Evolutionary conservation across 2,888 invertebrate species (phyloP).

Genomic region (Hirtodrosophila trivittata): DNA sequence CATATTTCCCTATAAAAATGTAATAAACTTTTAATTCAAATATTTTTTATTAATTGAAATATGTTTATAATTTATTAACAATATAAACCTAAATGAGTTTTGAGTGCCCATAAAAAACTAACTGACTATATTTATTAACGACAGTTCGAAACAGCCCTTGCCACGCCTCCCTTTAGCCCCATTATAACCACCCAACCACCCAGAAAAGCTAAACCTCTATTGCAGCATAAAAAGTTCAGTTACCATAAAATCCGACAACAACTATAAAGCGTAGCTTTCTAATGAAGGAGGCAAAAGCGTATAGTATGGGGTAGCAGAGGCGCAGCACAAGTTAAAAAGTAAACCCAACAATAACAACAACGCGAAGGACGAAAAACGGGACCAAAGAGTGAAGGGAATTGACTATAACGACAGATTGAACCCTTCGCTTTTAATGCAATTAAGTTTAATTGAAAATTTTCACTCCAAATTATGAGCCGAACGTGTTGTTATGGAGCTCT

Average conservation of each 20-base stretch:
- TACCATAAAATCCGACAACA: conserved; percentile 66
- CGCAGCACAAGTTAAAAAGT: conserved; percentile 54
- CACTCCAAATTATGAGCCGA: conserved; percentile 80
- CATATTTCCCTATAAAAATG: conserved; percentile 20
- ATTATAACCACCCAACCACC: neutral
- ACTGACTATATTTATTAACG: conserved; percentile 54
- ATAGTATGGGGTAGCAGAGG: neutral
- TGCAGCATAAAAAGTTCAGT: conserved; percentile 66
- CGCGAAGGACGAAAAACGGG: neutral
- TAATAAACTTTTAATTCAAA: conserved; percentile 51
- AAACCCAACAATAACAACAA: conserved; percentile 24
- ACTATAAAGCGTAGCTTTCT: conserved; percentile 39
- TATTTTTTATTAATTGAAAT: conserved; percentile 45
- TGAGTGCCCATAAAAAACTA: conserved; percentile 46
- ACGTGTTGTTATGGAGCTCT: conserved; percentile 65
- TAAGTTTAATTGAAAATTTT: conserved; percentile 80
- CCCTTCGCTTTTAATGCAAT: conserved; percentile 80
- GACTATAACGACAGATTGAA: conserved; percentile 76
- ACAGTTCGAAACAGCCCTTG: conserved; percentile 8
- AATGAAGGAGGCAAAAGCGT: conserved; percentile 32
- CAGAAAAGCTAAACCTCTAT: conserved; percentile 44
- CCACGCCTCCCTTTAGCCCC: conserved; percentile 14
- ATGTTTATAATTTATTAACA: conserved; percentile 37
- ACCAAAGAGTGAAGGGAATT: conserved; percentile 5
- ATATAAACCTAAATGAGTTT: conserved; percentile 55